These are phyloP conservation scores for Stichopus chloronotus DNA, from an alignment of 35 echinoderm and acorn worm genomes.

Conservation along the genomic window DNA sequence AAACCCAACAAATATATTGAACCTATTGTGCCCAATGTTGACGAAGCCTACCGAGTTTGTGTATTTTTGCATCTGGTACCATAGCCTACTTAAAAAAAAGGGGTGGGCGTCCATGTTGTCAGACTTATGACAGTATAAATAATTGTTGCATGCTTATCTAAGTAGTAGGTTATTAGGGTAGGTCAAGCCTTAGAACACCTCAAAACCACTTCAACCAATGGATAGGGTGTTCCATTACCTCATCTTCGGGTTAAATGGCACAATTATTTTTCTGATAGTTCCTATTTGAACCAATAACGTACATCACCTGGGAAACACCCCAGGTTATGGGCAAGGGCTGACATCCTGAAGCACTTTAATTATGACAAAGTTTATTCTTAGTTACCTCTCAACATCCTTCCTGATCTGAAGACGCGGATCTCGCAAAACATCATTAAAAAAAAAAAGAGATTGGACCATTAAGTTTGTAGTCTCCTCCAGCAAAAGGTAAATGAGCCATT, in stretches of 20 bases:
- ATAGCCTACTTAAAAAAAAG: background rate
- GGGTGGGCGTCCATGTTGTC: background rate
- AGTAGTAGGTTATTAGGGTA: background rate
- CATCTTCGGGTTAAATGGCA: background rate
- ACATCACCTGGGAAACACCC: background rate
- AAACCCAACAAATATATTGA: background rate
- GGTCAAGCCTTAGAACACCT: background rate
- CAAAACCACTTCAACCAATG: background rate
- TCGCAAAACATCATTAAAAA: background rate
- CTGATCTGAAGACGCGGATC: background rate
- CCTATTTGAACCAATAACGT: background rate
- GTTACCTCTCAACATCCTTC: background rate
- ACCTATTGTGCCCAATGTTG: background rate
- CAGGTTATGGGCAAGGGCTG: background rate
- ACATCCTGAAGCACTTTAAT: background rate
- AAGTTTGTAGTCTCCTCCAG: background rate
- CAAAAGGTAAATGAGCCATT: slow-evolving; percentile 8
- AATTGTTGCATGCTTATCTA: background rate
- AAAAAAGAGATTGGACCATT: background rate
- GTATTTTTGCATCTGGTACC: background rate
- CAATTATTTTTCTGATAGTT: background rate
- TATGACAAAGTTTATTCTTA: background rate
- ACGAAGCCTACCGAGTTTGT: background rate
- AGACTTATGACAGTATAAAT: background rate
- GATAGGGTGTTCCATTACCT: too few species aligned